A percentile compares a stretch with the other conserved stretches of the same genome.
Conservation (phyloP, 2,113 vertebrate genomes). For the Zapornia atra region DNA sequence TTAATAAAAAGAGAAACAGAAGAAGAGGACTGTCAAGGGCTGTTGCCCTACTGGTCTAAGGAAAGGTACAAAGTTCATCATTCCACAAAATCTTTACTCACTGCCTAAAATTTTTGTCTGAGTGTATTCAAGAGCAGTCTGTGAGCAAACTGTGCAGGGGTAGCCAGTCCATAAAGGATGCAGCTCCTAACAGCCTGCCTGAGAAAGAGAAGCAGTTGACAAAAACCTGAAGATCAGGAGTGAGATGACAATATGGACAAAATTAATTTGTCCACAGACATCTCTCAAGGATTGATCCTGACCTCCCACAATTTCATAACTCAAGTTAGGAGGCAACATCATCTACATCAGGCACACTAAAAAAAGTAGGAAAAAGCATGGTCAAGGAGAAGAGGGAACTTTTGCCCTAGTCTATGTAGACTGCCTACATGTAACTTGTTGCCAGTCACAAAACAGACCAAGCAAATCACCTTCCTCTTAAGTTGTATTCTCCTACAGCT, state of each 20-base stretch:
- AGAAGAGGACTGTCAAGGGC: not conserved
- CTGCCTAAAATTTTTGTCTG: not conserved
- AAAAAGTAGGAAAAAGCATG: not conserved
- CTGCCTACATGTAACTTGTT: not conserved
- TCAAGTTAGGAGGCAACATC: not conserved
- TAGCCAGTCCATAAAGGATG: not conserved
- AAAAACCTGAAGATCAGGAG: not conserved
- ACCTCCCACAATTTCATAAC: not conserved
- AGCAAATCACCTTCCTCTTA: not conserved
- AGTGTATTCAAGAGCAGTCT: not conserved
- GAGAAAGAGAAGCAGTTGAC: not conserved
- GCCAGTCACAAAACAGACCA: not conserved
- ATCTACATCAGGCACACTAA: not conserved
- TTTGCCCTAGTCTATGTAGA: not conserved
- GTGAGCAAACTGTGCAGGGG: not conserved
- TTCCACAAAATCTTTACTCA: not conserved
- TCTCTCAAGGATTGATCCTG: not conserved
- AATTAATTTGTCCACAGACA: not conserved
- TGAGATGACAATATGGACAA: not conserved
- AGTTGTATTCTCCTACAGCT: not conserved
- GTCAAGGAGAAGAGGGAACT: not conserved
- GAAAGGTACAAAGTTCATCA: not conserved
- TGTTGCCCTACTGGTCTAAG: not conserved
- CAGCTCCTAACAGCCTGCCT: not conserved
- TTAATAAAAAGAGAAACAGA: not conserved